Base-by-base conservation (phyloP, 2,113 vertebrate genomes). In the Prinia subflava region DNA sequence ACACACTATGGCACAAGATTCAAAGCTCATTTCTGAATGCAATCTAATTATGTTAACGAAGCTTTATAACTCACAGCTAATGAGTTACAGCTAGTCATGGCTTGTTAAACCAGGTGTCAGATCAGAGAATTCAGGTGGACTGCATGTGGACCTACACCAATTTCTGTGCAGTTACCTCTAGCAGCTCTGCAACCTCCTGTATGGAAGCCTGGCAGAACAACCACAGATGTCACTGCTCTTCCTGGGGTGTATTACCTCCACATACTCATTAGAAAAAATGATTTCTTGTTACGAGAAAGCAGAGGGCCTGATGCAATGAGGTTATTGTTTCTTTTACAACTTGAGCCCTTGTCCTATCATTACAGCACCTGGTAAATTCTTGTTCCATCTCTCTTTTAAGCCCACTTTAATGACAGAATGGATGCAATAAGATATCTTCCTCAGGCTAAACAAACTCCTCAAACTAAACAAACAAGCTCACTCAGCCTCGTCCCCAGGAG, bases 181-280 rank as follows among this genome's bases (percentile, higher is more conserved):
- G 64, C 71, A 85, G n/a, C 28, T 67, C 37, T 79, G 27, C 39
- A 46, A 6, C 24, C 16, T 18, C 10, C 35, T 47, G 25, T n/a
- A 19, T 3, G 10, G 9, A 80, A 12, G 30, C 30, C 18, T 3
- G 2, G 28, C 20, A 68, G 30, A 83, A 37, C 22, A 53, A 22
- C 3, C 4, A 2, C 25, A 59, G 25, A 56, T 50, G 28, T 1
- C 4, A 15, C n/a, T 47, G 2, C 6, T 21, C 14, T 46, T 70
- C 9, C 25, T 57, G 64, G 20, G 11, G 6, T 35, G 2, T 39
- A n/a, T 59, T 59, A 41, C 37, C 28, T 59, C 31, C 10, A 11
- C 2, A 2, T 31, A 10, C 37, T 75, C 41, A 31, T 39, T 44
- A 37, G 17, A 85, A 57, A 28, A 76, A 73, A 20, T 11, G 1